A percentile compares a stretch with the other conserved stretches of the same genome.
These are phyloP conservation scores for Andrena marginata DNA, from an alignment of 2,888 invertebrate species.

Conservation along the genomic window DNA sequence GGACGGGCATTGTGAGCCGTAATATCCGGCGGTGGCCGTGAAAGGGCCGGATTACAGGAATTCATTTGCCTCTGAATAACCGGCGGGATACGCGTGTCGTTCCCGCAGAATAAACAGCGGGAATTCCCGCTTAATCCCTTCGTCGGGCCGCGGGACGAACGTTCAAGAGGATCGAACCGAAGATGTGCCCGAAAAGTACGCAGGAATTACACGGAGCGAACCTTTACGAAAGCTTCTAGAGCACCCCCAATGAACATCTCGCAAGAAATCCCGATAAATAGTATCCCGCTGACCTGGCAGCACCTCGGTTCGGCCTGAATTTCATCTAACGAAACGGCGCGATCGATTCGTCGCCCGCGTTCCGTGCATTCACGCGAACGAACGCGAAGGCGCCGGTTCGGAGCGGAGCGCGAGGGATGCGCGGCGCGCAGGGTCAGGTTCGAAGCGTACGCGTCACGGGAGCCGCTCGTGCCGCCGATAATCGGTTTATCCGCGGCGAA, in stretches of 20 bases:
- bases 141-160: constrained; percentile 19
- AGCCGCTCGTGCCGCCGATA: constrained; percentile 60
- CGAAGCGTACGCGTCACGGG: constrained; percentile 57
- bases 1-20: constrained; percentile 53
- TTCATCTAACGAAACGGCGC: no score
- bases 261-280: no score
- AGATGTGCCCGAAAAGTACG: no score
- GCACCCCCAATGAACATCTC: no score
- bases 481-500: constrained; percentile 63
- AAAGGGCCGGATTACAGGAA: constrained; percentile 68
- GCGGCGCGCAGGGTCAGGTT: constrained; percentile 57
- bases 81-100: constrained; percentile 41
- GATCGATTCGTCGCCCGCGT: no score
- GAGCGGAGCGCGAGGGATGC: constrained; percentile 24
- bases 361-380: background rate
- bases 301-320: no score
- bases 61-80: constrained; percentile 68
- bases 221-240: no score
- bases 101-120: constrained; percentile 42
- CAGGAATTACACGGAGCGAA: no score
- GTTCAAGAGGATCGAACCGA: background rate
- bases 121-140: constrained; percentile 27
- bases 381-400: background rate
- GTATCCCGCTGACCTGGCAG: no score
- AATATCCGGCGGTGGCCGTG: constrained; percentile 56